phyloP scores from a whole-genome alignment of 1,140 invertebrate genomes.

The Bombyx mori region ASM3026992v2 NC_085129.1:12642501-12643000 shows the following conservation, averaged over 20 bases:
- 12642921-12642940: no score
- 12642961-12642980: no score
- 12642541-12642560: no score
- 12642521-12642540: no score
- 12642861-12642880: no score
- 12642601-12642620: neutral
- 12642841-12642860: no score
- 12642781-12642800: slow-evolving; percentile 4
- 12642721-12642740: slow-evolving; percentile 24
- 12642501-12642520: no score
- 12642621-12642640: neutral
- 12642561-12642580: no score
- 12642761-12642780: slow-evolving; percentile 42
- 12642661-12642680: slow-evolving; percentile 9
- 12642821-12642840: neutral
- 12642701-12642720: slow-evolving; percentile 25
- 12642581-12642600: neutral
- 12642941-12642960: no score
- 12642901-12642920: no score
- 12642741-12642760: slow-evolving; percentile 38
- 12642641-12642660: neutral
- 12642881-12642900: no score
- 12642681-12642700: slow-evolving; percentile 12
- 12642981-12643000: no score
- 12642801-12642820: neutral